Percentiles rank a stretch among this genome's conserved stretches.
These are phyloP conservation scores for Tringa solitaria DNA, from an alignment of 2,113 vertebrate genomes.

Conservation along the genomic window DNA sequence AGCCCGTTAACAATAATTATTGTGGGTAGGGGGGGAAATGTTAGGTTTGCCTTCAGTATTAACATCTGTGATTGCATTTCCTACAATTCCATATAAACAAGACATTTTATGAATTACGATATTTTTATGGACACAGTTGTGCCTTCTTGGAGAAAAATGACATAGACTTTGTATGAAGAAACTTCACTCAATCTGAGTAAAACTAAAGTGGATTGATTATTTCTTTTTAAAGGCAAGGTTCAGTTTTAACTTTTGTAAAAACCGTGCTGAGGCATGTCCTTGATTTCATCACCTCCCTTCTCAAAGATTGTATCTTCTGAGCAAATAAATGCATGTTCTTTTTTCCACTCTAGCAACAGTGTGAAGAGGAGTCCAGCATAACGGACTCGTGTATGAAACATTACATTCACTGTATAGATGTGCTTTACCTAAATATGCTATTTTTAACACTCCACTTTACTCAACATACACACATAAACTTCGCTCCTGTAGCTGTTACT, in stretches of 20 bases:
- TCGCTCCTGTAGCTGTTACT: background rate
- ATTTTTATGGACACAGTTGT: background rate
- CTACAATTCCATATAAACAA: background rate
- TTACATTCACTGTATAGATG: background rate
- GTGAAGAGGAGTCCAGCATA: background rate
- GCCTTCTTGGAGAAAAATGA: background rate
- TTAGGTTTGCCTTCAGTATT: background rate
- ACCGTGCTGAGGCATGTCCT: background rate
- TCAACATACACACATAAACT: background rate
- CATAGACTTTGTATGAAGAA: background rate
- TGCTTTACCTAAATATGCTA: background rate
- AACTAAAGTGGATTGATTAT: background rate
- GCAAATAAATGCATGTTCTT: background rate
- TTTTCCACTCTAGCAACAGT: background rate
- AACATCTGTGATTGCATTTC: background rate
- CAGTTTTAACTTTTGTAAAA: background rate
- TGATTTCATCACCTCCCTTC: background rate
- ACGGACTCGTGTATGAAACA: background rate
- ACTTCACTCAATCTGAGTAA: background rate
- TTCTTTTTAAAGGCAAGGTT: background rate
- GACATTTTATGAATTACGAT: background rate
- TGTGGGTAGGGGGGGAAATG: background rate
- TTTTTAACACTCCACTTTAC: background rate
- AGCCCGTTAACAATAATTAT: background rate
- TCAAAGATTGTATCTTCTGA: background rate